Evolutionary conservation across 2,797 vertebrate species (phyloP).

Genomic region (Lophotriccus pileatus): DNA sequence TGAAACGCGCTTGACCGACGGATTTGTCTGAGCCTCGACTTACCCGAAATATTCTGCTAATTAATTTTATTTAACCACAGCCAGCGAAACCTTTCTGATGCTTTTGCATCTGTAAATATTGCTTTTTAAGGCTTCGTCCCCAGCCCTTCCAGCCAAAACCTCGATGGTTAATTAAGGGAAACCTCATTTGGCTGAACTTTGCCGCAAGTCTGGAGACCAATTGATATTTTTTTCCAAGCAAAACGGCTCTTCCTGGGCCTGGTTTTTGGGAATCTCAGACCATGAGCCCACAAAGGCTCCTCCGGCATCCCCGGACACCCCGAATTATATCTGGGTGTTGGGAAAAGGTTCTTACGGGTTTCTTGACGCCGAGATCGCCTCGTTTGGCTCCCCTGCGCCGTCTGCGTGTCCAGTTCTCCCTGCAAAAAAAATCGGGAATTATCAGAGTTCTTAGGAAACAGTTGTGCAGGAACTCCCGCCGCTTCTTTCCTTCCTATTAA

Average conservation of each 20-base stretch:
- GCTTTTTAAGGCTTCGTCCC: neutral
- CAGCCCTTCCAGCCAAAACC: neutral
- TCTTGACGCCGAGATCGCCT: neutral
- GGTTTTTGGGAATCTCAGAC: neutral
- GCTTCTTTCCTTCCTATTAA: neutral
- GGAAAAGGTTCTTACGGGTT: neutral
- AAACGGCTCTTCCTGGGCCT: neutral
- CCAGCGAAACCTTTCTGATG: neutral
- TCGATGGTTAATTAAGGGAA: neutral
- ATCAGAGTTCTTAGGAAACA: neutral
- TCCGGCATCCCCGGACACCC: neutral
- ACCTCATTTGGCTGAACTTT: neutral
- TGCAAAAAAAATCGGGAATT: neutral
- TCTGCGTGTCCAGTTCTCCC: neutral
- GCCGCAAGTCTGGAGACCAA: neutral
- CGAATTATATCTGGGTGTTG: neutral
- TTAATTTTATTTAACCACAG: neutral
- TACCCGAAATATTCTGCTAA: neutral
- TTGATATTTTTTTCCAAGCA: neutral
- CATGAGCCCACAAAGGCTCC: neutral
- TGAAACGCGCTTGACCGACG: neutral
- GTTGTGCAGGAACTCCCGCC: accelerated
- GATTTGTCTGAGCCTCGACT: neutral
- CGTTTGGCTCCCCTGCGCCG: neutral
- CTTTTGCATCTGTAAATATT: neutral